Base-by-base conservation (phyloP, 2,797 vertebrate genomes). In the Peromyscus aztecus region DNA sequence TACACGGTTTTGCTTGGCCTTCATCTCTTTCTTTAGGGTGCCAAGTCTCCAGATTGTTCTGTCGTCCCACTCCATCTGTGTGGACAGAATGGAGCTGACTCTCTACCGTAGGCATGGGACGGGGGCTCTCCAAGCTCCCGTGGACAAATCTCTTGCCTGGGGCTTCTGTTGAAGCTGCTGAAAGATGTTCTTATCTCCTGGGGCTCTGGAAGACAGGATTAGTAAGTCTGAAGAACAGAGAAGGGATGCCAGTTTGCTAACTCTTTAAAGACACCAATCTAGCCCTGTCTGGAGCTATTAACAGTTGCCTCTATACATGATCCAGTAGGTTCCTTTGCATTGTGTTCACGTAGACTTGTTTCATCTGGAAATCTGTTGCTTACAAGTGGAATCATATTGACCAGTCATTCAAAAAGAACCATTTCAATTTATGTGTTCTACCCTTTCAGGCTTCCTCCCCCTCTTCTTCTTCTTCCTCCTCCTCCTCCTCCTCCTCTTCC, bases 331-430 rank as follows among this genome's bases (percentile, higher is more conserved):
- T 75, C 57, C 21, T 84, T 86, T 71, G 21, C 23, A 40, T 87
- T 21, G 6, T 67, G 55, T 78, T 46, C 23, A 59, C 37, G 86
- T 86, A 75, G 49, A 57, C 13, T 57, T 37, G 8, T 65, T 94
- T 89, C 2, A 9, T 75, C 31, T 75, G 52, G 83, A n/a, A 65
- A 57, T 82, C 34, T 76, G 4, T 90, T 59, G 65, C 6, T 90
- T 78, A 13, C 46, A 92, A 92, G 16, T 96, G 21, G 90, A 94
- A 73, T 81, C 65, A 90, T 89, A 87, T 67, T 71, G 57, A 76
- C n/a, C 6, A 85, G 46, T 2, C n/a, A 71, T 34, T 3, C 52
- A 75, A 34, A 76, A 90, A 40, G 40, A 82, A 46, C 0, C 27
- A 52, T 63, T 92, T 84, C 46, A 77, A 55, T 65, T 59, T 52